A percentile compares a stretch with the other conserved stretches of the same genome.
Evolutionary conservation across 2,113 vertebrate genomes (phyloP).

Genomic region (Thalassoma bifasciatum): DNA sequence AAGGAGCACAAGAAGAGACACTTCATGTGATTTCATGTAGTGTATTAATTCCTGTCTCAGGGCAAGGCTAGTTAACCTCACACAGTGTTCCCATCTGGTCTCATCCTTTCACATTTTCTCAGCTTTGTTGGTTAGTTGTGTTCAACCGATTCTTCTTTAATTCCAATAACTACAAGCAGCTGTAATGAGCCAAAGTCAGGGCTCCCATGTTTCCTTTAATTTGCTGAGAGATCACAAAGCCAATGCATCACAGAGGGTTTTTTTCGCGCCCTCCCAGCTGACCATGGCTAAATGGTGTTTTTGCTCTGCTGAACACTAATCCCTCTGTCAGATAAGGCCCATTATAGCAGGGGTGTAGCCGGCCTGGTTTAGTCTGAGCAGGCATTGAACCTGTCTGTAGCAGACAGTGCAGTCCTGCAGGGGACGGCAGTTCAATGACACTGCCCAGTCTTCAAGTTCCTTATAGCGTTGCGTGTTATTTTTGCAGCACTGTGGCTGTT

Average conservation of each 20-base stretch:
- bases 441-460: constrained; percentile 29
- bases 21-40: constrained; percentile 14
- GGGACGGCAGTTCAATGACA: constrained; percentile 22
- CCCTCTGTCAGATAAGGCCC: constrained; percentile 75
- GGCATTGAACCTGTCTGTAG: constrained; percentile 61
- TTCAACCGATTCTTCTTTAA: constrained; percentile 32
- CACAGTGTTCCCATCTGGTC: neutral
- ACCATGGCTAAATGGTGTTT: constrained; percentile 75
- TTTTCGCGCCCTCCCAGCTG: constrained; percentile 71
- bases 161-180: constrained; percentile 45
- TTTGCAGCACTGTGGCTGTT: constrained; percentile 7
- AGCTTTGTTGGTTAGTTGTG: constrained; percentile 10
- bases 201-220: constrained; percentile 65
- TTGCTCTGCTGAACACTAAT: constrained; percentile 80
- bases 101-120: constrained; percentile 6
- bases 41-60: constrained; percentile 11
- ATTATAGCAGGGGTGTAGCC: constrained; percentile 65
- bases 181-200: constrained; percentile 65
- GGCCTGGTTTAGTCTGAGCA: constrained; percentile 59
- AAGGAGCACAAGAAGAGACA: neutral
- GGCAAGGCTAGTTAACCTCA: constrained; percentile 13
- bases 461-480: constrained; percentile 29
- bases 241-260: constrained; percentile 61
- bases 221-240: constrained; percentile 68
- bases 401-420: constrained; percentile 52